A percentile compares a stretch with the other conserved stretches of the same genome.
phyloP scores from a whole-genome alignment of 2,113 vertebrate genomes.

The Microcebus lehilahytsara region DNA sequence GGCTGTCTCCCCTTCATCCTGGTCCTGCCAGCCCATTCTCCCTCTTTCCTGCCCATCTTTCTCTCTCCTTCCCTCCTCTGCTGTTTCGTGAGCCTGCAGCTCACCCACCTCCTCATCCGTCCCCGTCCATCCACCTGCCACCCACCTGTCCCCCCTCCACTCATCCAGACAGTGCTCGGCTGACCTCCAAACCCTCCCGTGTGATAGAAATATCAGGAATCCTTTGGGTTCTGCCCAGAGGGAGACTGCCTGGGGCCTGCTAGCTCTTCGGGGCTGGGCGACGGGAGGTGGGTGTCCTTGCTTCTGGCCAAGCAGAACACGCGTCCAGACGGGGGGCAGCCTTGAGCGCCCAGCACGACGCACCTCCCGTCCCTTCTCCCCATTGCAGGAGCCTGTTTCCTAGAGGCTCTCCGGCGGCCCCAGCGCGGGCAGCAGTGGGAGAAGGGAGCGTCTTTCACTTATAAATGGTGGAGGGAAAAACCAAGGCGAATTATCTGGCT shows the following conservation, averaged over 20 bases:
- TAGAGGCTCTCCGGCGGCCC: not conserved
- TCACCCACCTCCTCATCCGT: not conserved
- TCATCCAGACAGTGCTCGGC: not conserved
- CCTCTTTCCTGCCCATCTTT: not conserved
- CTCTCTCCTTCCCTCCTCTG: not conserved
- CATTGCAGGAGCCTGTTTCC: not conserved
- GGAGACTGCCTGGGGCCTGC: not conserved
- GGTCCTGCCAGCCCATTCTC: not conserved
- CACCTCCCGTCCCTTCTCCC: not conserved
- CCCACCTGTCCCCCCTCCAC: not conserved
- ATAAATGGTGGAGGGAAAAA: slow-evolving; percentile 57
- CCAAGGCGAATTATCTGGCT: slow-evolving; percentile 42
- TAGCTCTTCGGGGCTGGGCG: not conserved
- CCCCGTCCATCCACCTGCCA: too few species aligned
- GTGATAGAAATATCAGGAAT: not conserved
- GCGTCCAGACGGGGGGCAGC: not conserved
- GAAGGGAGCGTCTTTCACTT: slow-evolving; percentile 13
- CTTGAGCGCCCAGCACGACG: too few species aligned
- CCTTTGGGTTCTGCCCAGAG: not conserved
- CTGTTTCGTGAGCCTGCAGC: not conserved
- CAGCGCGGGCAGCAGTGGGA: not conserved
- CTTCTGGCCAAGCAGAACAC: not conserved
- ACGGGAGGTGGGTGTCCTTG: too few species aligned
- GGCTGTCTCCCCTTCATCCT: not conserved
- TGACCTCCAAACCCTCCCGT: not conserved